phyloP scores from a whole-genome alignment of 2,797 vertebrate genomes.

The Microchirus variegatus region DNA sequence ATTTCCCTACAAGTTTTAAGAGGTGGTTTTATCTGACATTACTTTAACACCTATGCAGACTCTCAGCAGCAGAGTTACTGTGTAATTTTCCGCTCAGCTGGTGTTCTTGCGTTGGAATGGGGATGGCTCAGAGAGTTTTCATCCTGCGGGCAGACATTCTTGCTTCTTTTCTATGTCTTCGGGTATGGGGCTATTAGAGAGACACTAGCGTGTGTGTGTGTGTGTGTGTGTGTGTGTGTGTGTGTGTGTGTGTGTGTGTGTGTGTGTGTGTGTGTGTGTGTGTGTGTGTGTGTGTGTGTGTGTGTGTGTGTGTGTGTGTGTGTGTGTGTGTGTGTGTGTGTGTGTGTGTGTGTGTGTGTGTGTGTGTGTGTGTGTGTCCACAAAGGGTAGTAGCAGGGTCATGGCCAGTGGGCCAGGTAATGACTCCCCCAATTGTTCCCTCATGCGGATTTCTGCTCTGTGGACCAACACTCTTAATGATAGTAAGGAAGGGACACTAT shows the following conservation, averaged over 20 bases:
- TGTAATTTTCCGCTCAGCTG: conserved; percentile 89
- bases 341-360: conserved; percentile 26
- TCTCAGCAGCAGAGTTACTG: conserved; percentile 59
- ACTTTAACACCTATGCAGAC: conserved; percentile 24
- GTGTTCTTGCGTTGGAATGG: conserved; percentile 65
- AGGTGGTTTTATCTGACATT: conserved; percentile 11
- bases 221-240: conserved; percentile 26
- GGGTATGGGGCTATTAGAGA: conserved; percentile 23
- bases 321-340: conserved; percentile 19
- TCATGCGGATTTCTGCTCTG: conserved; percentile 67
- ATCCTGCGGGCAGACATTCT: conserved; percentile 30
- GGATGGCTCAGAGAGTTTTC: conserved; percentile 37
- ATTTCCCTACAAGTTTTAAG: conserved; percentile 5
- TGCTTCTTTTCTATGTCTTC: conserved; percentile 44
- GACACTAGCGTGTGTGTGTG: conserved; percentile 20
- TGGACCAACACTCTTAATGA: conserved; percentile 68
- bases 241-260: conserved; percentile 15
- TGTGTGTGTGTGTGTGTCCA: conserved; percentile 27
- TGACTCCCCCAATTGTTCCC: conserved; percentile 81
- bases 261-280: conserved; percentile 15
- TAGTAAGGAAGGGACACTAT: conserved; percentile 34
- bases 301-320: conserved; percentile 22
- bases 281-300: conserved; percentile 14
- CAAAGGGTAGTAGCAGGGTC: conserved; percentile 85
- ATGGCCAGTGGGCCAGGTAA: conserved; percentile 92